Evolutionary conservation across 2,797 vertebrate genomes (phyloP), one percentile per base, ranked within the genome.

Genomic region (Adelosebastes latens): DNA sequence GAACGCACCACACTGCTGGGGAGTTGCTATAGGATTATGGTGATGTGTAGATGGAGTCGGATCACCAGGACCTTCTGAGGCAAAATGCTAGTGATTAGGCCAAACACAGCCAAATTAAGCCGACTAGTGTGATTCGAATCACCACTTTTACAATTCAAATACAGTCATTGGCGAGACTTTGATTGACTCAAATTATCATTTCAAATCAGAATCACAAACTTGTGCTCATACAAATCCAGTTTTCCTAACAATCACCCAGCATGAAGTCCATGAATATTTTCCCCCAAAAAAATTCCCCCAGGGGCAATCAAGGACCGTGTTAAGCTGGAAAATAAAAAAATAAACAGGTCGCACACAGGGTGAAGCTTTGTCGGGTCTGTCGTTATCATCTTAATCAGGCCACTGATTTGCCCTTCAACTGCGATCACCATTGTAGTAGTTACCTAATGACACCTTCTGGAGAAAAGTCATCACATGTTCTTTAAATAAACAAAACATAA

Each of bases 341-440:
- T 1, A 7, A 80, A 70, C 9, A 31, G 1, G 60, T 27, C 29
- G 29, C 36, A 46, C 20, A 25, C 25, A 24, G 16, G 24, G 29
- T 34, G 24, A 66, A n/a, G 71, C 39, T 73, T 58, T 59, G 11
- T 16, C 75, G 4, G 27, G 22, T 56, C 46, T 36, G 25, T 62
- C 8, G 29, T 83, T 82, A 85, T 75, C n/a, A 53, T 64, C 13
- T 22, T 67, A 75, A 84, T 88, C 64, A 78, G n/a, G 9, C 25
- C n/a, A 71, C 16, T 82, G 71, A 83, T 77, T 84, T 72, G 46
- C 56, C 34, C 61, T 77, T 83, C 36, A 56, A 13, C 55, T 46
- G 24, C 66, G 72, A 80, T 85, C 58, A 77, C 66, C 25, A n/a
- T 25, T 66, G 71, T 20, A 42, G 5, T 24, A 32, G 18, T 39